Base-by-base conservation (phyloP, 2,888 invertebrate genomes). In the Neelides folsomi region DNA sequence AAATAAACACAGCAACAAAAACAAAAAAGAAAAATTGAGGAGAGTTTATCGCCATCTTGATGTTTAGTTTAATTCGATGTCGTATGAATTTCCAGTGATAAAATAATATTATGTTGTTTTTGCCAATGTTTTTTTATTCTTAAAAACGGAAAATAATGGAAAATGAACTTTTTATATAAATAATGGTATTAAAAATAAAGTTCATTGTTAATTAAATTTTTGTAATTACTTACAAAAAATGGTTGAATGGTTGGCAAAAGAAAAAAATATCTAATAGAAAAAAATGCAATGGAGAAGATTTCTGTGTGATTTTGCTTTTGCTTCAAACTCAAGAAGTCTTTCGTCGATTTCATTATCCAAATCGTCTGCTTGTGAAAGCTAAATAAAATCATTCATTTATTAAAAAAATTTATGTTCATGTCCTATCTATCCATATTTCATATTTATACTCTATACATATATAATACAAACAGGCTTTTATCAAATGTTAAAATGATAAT, bases 321-420 rank as follows among this genome's bases (percentile, higher is more conserved):
- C 79, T 74, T 97, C 97, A 74, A 94, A 94, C 62, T 90, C 87
- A 69, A 90, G 88, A 51, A 97, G 75, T 50, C 97, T 76, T 75
- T 95, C 92, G 73, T 97, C 95, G 67, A 97, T 92, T 68, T 97
- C 95, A 74, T 95, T 92, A 70, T 97, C 97, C 67, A 97, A 73
- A 71, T 97, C 97, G 54, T 86, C 85, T 67, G 85, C 84, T 69
- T 85, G 82, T 13, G 86, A 80, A 75, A 97, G 77, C 84, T 84
- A 71, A 18, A 41, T 38, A 16, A n/a, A 47, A 49, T 3, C 5
- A 12, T 5, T 27, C 12, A 19, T 44, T 12, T 44, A 44, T 10
- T 10, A 8, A 38, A 47, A 15, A 41, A 42, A 46, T n/a, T 48
- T 27, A 2, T 53, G 15, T 39, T 52, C 13, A 7, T 38, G 16